Base-by-base conservation (phyloP, 2,113 vertebrate species). In the Pelusios castaneus region DNA sequence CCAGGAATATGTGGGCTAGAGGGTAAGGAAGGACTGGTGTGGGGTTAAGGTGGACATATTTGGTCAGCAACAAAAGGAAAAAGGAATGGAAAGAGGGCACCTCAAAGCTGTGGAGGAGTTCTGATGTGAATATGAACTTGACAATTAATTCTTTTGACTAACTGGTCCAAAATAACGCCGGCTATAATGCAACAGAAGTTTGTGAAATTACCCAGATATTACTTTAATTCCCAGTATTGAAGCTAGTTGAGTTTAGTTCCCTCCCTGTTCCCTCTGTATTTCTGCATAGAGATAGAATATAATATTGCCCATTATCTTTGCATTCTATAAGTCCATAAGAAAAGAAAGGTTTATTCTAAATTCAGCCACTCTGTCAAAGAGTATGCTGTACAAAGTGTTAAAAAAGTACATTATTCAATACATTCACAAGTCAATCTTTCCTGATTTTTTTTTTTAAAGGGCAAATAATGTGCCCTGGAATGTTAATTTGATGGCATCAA, bases 21-120 rank as follows among this genome's bases (percentile, higher is more conserved):
- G 10, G 22, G 22, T 63, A 63, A 63, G 31, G 60, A n/a, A 29
- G 43, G 11, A 85, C 3, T 82, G 38, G 22, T 3, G 75, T 73
- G 54, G 5, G 10, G 17, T 78, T 90, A 0, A 0, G 8, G 2
- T 4, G 5, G 25, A 4, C 0, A 0, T 80, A 80, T 29, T 29
- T 87, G 63, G 34, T 21, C 60, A 31, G 25, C 54, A 78, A 73
- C 29, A 88, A 88, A 63, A 34, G 25, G 73, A 83, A 21, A 47
- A 51, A 45, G 43, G 19, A 34, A 0, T 41, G 29, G 2, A 55
- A 25, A n/a, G 0, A 0, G 41, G 5, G 22, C 38, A 13, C 22
- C n/a, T 73, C 22, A 25, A 73, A 73, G 70, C 41, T 47, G 47
- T 87, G 52, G 51, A 8, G 56, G 12, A 31, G 85, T 89, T 25